Base-by-base conservation (phyloP, 2,888 invertebrate species). In the Lottia scabra region DNA sequence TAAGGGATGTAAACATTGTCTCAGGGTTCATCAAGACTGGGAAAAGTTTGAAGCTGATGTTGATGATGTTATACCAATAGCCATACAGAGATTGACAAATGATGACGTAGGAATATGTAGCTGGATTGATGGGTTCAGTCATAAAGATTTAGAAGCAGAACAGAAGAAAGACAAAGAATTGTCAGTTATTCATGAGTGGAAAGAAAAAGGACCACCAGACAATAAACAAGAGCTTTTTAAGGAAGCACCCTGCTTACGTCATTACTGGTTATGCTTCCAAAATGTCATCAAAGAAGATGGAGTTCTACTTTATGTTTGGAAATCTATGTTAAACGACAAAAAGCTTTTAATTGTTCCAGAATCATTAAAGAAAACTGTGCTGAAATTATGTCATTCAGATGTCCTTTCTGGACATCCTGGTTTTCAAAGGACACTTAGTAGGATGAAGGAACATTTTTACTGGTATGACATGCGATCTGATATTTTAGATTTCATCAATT, bases 21-120 rank as follows among this genome's bases (percentile, higher is more conserved):
- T 2, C n/a, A 45, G 27, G 16, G 23, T 19, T 15, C 44, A 44
- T 12, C 4, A 63, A 1, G 4, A 48, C 1, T 68, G 63, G 68
- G 19, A 13, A 6, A 23, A 0, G 16, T 66, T 66, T 15, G 19
- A 38, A 12, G 8, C 19, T 23, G 45, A 66, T 12, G 44, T 45
- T 10, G 66, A 66, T 45, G 66, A 66, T 66, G 66, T 44, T 16
- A n/a, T 64, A 16, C 64, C 64, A 4, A 4, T 64, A 15, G 64
- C 30, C 23, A 12, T 38, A 23, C 23, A n/a, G n/a, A n/a, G n/a
- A n/a, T n/a, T n/a, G 66, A 6, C 38, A 38, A 38, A 38, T 4
- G 38, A 8, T 38, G 8, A 6, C 38, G 30, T 30, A 4, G 30
- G 30, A 5, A 5, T 30, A 30, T 5, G 5, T 5, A 30, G 30